Base-by-base conservation (phyloP, 2,113 vertebrate genomes). In the Galbula dea region DNA sequence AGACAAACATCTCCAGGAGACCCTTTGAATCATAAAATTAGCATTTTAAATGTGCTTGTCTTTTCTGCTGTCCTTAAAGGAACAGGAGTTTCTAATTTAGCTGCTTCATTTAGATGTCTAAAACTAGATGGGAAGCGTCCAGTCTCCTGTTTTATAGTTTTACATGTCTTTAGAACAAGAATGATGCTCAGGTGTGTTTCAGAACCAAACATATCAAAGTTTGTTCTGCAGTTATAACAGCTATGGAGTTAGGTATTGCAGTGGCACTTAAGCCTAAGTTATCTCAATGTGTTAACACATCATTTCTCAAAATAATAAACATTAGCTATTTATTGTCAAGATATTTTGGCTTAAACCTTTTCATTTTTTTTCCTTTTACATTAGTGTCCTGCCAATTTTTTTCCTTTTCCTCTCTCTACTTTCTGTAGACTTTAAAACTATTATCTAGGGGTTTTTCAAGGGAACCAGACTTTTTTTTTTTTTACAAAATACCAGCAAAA, bases 391-490 rank as follows among this genome's bases (percentile, higher is more conserved):
- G 86, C 92, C 83, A 93, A 94, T 48, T 84, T 12, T 89, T 96
- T 96, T 82, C n/a, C 46, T 95, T 97, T 89, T 69, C 45, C 36
- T 78, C n/a, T 69, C 32, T 79, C 45, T 68, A 39, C 17, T 85
- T 95, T 94, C 69, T 57, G 22, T 32, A 88, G 59, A 62, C 45
- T 86, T 94, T 63, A 84, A 87, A 96, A 92, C 27, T 88, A 61
- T 75, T 90, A 67, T 65, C 91, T 68, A 24, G 80, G 54, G 75
- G 73, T 39, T 74, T 96, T 95, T 95, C 93, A 96, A 93, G 62
- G 62, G 61, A 83, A 88, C 46, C 36, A 54, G 66, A 29, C 7
- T 48, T 86, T 85, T 77, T 88, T 87, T 45, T 39, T 63, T 39
- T 30, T 54, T 54, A 75, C 61, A 84, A 94, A 94, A 89, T 80